phyloP scores from a whole-genome alignment of 2,113 vertebrate species.

The Gulo gulo region DNA sequence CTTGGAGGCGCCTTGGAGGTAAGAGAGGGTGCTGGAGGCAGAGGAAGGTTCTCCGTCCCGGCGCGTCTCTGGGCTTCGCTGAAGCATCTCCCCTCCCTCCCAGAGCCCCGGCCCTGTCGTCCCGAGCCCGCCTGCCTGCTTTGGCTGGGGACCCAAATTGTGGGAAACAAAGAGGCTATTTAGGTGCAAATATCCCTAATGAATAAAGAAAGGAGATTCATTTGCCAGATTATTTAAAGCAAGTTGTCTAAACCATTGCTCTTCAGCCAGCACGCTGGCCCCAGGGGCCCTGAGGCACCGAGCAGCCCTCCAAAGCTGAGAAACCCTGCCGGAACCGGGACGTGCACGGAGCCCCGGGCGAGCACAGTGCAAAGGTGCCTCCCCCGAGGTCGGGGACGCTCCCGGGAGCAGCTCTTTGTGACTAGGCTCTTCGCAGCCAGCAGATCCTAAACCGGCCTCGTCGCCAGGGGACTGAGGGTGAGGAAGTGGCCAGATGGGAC shows the following conservation, averaged over 20 bases:
- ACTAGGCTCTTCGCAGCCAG: constrained; percentile 58
- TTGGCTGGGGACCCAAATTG: neutral
- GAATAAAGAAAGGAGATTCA: constrained; percentile 59
- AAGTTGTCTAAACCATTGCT: constrained; percentile 60
- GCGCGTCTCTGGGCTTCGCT: neutral
- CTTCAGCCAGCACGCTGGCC: constrained; percentile 59
- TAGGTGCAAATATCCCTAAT: constrained; percentile 57
- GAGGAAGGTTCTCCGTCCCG: neutral
- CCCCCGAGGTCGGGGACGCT: constrained; percentile 50
- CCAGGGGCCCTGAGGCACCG: constrained; percentile 46
- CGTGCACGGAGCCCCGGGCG: constrained; percentile 60
- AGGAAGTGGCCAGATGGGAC: constrained; percentile 33
- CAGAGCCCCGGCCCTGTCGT: neutral
- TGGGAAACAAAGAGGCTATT: constrained; percentile 68
- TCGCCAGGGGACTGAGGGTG: constrained; percentile 60
- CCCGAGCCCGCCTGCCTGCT: neutral
- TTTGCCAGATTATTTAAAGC: constrained; percentile 64
- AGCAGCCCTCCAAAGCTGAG: constrained; percentile 61
- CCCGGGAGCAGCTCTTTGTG: constrained; percentile 54
- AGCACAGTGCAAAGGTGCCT: constrained; percentile 64
- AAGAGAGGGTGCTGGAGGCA: neutral
- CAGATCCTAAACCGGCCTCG: constrained; percentile 65
- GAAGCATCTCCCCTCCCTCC: neutral
- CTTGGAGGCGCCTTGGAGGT: neutral
- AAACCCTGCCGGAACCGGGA: constrained; percentile 65